Evolutionary conservation across 2,888 invertebrate genomes (phyloP).

Genomic region (Prosapia bicincta): DNA sequence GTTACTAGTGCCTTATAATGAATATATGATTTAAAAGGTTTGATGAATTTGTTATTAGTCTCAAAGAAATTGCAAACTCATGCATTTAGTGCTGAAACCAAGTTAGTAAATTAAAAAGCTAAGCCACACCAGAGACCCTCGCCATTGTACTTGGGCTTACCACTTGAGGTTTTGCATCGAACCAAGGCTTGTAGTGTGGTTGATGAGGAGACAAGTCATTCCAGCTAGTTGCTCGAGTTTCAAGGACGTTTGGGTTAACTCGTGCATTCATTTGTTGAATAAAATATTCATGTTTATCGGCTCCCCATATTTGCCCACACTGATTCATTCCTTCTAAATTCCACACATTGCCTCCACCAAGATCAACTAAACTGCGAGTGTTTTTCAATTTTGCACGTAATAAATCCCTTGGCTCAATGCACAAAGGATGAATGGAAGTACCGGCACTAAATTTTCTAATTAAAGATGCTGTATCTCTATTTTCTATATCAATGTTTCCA

Average conservation of each 20-base stretch:
- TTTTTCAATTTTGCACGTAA: constrained; percentile 27
- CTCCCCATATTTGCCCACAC: not conserved
- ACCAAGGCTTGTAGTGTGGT: constrained; percentile 16
- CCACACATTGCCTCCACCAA: constrained; percentile 7
- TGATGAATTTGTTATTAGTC: too few relatives aligned
- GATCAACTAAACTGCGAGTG: constrained; percentile 25
- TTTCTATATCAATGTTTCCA: not conserved
- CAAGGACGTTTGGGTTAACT: not conserved
- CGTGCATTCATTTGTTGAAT: not conserved
- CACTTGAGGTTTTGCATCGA: constrained; percentile 12
- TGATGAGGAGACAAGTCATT: constrained; percentile 7
- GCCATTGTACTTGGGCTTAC: constrained; percentile 6
- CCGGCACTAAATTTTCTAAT: constrained; percentile 4
- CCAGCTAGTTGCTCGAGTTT: constrained; percentile 13
- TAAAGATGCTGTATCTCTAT: not conserved
- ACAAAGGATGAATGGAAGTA: not conserved
- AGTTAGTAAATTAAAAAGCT: not conserved
- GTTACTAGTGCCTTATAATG: not conserved
- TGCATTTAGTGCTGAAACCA: not conserved
- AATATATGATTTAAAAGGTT: not conserved
- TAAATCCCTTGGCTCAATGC: constrained; percentile 22
- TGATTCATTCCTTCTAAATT: not conserved
- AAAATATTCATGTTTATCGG: not conserved
- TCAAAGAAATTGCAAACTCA: too few relatives aligned
- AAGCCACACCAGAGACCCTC: not conserved